Evolutionary conservation across 1,140 invertebrate species (phyloP).

Genomic region (Aethina tumida): DNA sequence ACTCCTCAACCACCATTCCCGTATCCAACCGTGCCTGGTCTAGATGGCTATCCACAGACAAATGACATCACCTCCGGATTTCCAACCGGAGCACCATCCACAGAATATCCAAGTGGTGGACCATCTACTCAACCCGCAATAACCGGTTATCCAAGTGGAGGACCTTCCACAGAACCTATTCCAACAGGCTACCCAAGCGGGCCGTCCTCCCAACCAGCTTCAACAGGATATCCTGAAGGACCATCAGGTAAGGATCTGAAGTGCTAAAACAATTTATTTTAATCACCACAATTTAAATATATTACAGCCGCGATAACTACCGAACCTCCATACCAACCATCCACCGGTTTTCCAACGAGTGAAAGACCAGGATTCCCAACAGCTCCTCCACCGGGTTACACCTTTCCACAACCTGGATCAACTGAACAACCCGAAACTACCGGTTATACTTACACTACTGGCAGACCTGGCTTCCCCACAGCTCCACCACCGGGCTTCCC

Average conservation of each 20-base stretch:
- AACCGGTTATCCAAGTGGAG: slow-evolving; percentile 8
- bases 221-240: slow-evolving; percentile 8
- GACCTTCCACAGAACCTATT: slow-evolving; percentile 4
- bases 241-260: background rate
- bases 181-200: slow-evolving; percentile 19
- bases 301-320: background rate
- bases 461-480: slow-evolving; percentile 8
- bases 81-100: background rate
- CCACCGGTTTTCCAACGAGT: slow-evolving; percentile 4
- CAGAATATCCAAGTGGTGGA: background rate
- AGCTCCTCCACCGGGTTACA: slow-evolving; percentile 11
- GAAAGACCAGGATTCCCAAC: slow-evolving; percentile 9
- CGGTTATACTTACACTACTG: too few relatives aligned
- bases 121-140: background rate
- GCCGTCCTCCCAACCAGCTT: slow-evolving; percentile 7
- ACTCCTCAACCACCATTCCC: slow-evolving; percentile 37
- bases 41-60: slow-evolving; percentile 29
- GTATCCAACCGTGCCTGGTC: slow-evolving; percentile 25
- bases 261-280: too few relatives aligned
- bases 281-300: too few relatives aligned
- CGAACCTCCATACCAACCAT: slow-evolving; percentile 5
- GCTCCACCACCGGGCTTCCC: slow-evolving; percentile 10
- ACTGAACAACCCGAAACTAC: slow-evolving; percentile 5
- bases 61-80: slow-evolving; percentile 20
- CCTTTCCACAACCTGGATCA: slow-evolving; percentile 11